Evolutionary conservation across 1,140 invertebrate species (phyloP).

Genomic region (Pseudomyrmex cubaensis): DNA sequence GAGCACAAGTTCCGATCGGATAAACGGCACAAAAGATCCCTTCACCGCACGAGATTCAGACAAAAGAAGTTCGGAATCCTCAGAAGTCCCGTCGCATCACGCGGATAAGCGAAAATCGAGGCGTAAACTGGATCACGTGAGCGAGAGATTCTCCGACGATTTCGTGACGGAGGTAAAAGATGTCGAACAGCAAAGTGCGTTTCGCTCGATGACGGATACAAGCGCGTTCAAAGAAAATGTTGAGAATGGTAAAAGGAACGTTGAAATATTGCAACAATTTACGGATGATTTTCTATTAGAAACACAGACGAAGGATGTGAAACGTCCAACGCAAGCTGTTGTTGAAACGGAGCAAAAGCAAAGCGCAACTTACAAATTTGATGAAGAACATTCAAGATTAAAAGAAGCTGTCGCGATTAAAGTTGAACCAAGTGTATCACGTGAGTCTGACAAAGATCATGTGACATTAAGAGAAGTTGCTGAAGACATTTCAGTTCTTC

Average conservation of each 20-base stretch:
- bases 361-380: background rate
- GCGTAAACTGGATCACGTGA: background rate
- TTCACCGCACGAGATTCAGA: background rate
- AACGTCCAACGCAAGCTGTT: background rate
- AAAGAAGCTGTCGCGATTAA: background rate
- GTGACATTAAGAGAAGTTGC: constrained; percentile 4
- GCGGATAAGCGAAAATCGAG: background rate
- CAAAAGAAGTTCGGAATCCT: constrained; percentile 51
- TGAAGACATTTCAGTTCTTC: constrained; percentile 21
- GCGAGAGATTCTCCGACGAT: constrained; percentile 62
- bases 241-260: background rate
- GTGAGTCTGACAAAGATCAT: background rate
- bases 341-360: background rate
- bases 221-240: background rate
- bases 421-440: background rate
- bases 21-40: constrained; percentile 9
- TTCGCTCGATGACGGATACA: background rate
- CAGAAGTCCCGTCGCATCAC: background rate
- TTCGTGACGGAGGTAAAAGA: constrained; percentile 38
- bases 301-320: constrained; percentile 1
- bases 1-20: constrained; percentile 53
- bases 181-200: background rate
- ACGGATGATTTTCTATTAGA: constrained; percentile 28
- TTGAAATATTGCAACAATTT: constrained; percentile 31
- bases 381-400: background rate